Base-by-base conservation (phyloP, 2,797 vertebrate species). In the Microcaecilia unicolor region DNA sequence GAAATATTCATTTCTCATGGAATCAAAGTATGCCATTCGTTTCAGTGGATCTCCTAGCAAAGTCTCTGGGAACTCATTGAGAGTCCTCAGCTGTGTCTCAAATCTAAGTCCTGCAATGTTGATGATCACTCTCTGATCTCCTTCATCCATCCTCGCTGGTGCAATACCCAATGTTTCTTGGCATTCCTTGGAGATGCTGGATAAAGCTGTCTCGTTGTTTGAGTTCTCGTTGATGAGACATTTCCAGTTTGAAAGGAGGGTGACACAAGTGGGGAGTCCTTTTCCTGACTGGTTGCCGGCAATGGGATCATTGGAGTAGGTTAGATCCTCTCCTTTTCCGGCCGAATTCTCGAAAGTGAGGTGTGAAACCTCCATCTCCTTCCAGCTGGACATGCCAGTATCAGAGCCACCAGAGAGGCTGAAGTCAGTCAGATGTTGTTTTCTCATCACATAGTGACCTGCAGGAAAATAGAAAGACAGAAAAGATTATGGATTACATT, bases 1-100 rank as follows among this genome's bases (percentile, higher is more conserved):
- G 67, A 98, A 99, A 48, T 99, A 99, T 9, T 99, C 92, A 1
- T 99, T 98, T 56, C 64, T 93, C 91, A 98, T 93, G 6, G 89
- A 91, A 66, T 98, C 94, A 1, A 98, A 99, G 76, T 92, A 93
- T 12, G 74, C 80, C 54, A 93, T 88, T 61, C 96, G 82, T 73
- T 91, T 97, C 28, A 84, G 83, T 0, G 89, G 85, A 50, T 97
- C 82, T 18, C 96, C 94, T 0, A 99, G 82, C 22, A 99, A 71
- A 2, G 93, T 92, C 11, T 97, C 91, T 0, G 96, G 93, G 56
- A 99, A 99, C 61, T 89, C 89, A 48, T 65, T 82, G n/a, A 99
- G 77, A 8, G 93, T 99, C 71, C 88, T 89, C 48, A 95, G 88
- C 51, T 89, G 85, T 0, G 93, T 98, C 74, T 99, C 96, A 8